A percentile compares a stretch with the other conserved stretches of the same genome.
Evolutionary conservation across 2,797 vertebrate genomes (phyloP).

Genomic region (Lacerta bilineata): DNA sequence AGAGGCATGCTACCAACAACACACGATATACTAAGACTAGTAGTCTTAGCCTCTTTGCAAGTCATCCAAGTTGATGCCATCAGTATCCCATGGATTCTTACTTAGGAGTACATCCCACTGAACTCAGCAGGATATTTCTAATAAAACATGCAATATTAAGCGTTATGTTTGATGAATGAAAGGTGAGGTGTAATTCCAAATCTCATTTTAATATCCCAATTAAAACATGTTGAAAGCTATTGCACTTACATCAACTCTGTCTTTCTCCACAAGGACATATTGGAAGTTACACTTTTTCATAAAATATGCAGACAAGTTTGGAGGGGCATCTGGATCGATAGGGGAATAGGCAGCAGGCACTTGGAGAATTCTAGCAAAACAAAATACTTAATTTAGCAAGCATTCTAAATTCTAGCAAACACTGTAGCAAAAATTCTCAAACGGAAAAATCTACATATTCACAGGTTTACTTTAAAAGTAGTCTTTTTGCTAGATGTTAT

Average conservation of each 20-base stretch:
- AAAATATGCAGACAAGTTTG: constrained; percentile 81
- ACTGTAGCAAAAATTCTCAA: background rate
- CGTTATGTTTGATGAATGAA: constrained; percentile 28
- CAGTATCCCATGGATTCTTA: too few species aligned
- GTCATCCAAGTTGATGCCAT: too few species aligned
- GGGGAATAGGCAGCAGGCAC: constrained; percentile 90
- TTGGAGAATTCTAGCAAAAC: constrained; percentile 86
- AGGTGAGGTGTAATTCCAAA: background rate
- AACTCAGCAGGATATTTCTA: background rate
- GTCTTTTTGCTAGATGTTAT: background rate
- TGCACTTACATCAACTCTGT: constrained; percentile 84
- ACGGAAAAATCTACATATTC: background rate
- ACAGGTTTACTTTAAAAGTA: background rate
- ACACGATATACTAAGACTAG: too few species aligned
- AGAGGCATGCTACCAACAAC: too few species aligned
- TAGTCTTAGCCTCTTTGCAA: too few species aligned
- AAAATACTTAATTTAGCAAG: constrained; percentile 39
- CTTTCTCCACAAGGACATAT: constrained; percentile 88
- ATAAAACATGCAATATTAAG: constrained; percentile 13
- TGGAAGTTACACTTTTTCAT: constrained; percentile 85
- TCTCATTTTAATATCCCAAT: background rate
- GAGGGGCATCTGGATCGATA: constrained; percentile 88
- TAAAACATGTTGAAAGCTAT: constrained; percentile 15
- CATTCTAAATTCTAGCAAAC: too few species aligned
- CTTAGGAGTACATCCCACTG: background rate